These are phyloP conservation scores for Hirtodrosophila cameraria DNA, from an alignment of 2,888 invertebrate genomes.

Conservation along the genomic window DNA sequence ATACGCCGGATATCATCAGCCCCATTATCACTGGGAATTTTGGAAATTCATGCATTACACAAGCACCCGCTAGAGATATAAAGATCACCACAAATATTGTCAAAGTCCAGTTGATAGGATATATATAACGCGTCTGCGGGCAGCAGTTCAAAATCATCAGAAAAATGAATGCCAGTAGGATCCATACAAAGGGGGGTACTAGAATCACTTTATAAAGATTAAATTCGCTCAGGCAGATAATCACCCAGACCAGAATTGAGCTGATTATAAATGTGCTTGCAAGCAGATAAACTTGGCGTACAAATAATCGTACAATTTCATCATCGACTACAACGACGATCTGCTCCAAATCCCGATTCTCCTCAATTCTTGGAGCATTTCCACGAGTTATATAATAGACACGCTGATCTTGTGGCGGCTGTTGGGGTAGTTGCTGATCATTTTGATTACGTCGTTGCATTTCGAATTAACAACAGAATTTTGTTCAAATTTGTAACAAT, in stretches of 20 bases:
- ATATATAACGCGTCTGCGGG: not conserved
- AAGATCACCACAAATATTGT: not conserved
- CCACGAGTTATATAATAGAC: too few species aligned
- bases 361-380: too few species aligned
- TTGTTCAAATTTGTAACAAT: too few species aligned
- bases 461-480: too few species aligned
- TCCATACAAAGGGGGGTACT: constrained; percentile 19
- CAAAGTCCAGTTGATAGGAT: constrained; percentile 23
- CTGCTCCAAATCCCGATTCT: not conserved
- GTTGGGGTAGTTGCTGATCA: too few species aligned
- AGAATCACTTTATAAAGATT: not conserved
- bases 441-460: too few species aligned
- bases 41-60: accelerated
- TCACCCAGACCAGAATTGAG: not conserved
- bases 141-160: constrained; percentile 3
- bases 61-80: constrained; percentile 7
- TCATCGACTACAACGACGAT: constrained; percentile 5
- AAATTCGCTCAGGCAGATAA: not conserved
- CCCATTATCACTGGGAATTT: accelerated
- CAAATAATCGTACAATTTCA: not conserved
- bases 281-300: constrained; percentile 2
- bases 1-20: not conserved
- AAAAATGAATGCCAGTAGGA: not conserved
- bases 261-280: not conserved
- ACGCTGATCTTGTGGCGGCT: too few species aligned